Base-by-base conservation (phyloP, 2,113 vertebrate species). In the Choloepus hoffmanni region DNA sequence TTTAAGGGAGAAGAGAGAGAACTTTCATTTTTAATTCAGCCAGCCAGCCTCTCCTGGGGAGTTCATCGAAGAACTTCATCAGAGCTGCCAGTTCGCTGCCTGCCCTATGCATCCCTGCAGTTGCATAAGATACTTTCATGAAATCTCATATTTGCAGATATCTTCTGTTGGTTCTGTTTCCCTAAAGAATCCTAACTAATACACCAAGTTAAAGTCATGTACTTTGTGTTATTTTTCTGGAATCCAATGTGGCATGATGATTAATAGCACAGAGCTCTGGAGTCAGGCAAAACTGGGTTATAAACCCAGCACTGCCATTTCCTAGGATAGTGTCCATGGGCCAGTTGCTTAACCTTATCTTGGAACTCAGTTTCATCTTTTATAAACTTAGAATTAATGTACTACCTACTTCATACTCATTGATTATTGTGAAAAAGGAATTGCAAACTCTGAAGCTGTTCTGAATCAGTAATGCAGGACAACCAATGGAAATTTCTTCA, bases 291-390 rank as follows among this genome's bases (percentile, higher is more conserved):
- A 94, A 82, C 83, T 74, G 12, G 23, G 6, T 92, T 81, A 87
- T 21, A 96, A 89, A 65, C 53, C 76, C 83, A 76, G 19, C 19
- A 70, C 36, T 90, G n/a, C 13, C 13, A 53, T 90, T 92, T 95
- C 48, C 45, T 90, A 55, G 19, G 58, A 87, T 28, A 53, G n/a
- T 0, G 0, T 73, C 70, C 36, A 9, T 53, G 28, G 43, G 4
- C 4, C 58, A 6, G 5, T 87, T 81, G n/a, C 89, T 88, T 96
- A 96, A 85, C 62, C n/a, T 58, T 60, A 8, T 72, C 63, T 81
- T 90, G 60, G 62, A 40, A 83, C 58, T 81, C 92, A 60, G 67
- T 81, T 81, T 89, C 45, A 53, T 85, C 50, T 72, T 92, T 74
- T 91, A 14, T 58, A 90, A 92, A 81, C 77, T 77, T 74, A 78